Evolutionary conservation across 2,797 vertebrate species (phyloP).

Genomic region (Rhinatrema bivittatum): DNA sequence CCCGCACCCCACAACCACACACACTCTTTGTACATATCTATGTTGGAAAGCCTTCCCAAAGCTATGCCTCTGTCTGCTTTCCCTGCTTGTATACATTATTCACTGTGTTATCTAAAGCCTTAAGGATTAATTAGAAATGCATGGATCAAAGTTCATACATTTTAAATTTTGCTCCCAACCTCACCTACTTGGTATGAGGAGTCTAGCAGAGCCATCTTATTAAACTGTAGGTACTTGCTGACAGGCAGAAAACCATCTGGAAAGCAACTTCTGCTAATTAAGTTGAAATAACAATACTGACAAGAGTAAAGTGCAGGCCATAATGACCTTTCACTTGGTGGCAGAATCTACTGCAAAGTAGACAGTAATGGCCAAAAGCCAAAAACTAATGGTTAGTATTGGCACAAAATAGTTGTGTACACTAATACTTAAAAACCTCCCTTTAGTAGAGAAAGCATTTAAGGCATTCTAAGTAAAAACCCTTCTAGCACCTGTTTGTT

Average conservation of each 20-base stretch:
- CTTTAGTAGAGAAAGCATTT: slow-evolving; percentile 59
- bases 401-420: slow-evolving; percentile 46
- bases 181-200: slow-evolving; percentile 61
- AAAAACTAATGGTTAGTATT: slow-evolving; percentile 65
- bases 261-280: slow-evolving; percentile 68
- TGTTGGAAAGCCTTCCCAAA: slow-evolving; percentile 16
- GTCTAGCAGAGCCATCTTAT: slow-evolving; percentile 61
- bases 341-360: slow-evolving; percentile 53
- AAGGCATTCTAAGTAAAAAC: slow-evolving; percentile 57
- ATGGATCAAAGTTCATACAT: slow-evolving; percentile 57
- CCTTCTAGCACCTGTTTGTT: slow-evolving; percentile 65
- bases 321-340: slow-evolving; percentile 62
- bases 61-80: slow-evolving; percentile 25
- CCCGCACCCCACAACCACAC: no score
- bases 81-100: slow-evolving; percentile 40
- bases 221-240: slow-evolving; percentile 67
- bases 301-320: slow-evolving; percentile 48
- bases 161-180: slow-evolving; percentile 62
- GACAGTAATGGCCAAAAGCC: slow-evolving; percentile 52
- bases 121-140: slow-evolving; percentile 57
- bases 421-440: slow-evolving; percentile 60
- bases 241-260: slow-evolving; percentile 81
- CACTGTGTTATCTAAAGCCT: slow-evolving; percentile 50
- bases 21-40: no score
- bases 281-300: slow-evolving; percentile 51